phyloP scores from a whole-genome alignment of 2,888 invertebrate genomes.

The Andricus quercusramuli region DNA sequence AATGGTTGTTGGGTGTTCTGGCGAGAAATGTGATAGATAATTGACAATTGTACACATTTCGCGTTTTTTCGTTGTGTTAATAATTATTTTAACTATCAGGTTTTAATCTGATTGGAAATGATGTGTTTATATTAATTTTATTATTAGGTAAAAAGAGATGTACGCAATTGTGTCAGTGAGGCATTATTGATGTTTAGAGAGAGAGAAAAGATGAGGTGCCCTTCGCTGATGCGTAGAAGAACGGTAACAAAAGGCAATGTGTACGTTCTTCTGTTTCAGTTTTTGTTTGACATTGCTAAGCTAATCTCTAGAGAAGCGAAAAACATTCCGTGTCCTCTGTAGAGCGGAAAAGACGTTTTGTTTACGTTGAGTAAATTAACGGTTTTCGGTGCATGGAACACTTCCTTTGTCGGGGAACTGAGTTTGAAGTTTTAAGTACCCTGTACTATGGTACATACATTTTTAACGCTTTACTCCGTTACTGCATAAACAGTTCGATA shows the following conservation, averaged over 20 bases:
- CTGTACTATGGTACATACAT: not conserved
- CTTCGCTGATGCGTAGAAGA: conserved; percentile 44
- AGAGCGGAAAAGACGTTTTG: not conserved
- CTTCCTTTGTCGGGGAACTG: conserved; percentile 32
- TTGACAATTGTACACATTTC: conserved; percentile 25
- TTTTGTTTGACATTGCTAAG: not conserved
- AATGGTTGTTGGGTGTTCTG: not conserved
- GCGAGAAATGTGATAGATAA: conserved; percentile 30
- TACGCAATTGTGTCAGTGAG: not conserved
- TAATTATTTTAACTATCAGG: not conserved
- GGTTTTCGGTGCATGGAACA: conserved; percentile 33
- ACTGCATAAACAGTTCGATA: no score
- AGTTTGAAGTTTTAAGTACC: conserved; percentile 1
- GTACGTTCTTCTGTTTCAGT: conserved; percentile 9
- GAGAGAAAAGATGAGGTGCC: conserved; percentile 48
- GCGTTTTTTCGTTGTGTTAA: not conserved
- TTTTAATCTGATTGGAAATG: not conserved
- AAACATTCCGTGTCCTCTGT: not conserved
- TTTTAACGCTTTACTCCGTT: no score
- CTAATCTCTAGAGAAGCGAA: not conserved
- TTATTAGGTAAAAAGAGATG: no score
- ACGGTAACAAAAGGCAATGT: conserved; percentile 26
- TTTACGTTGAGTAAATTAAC: conserved; percentile 34
- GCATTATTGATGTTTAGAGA: conserved; percentile 32
- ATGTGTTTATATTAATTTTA: not conserved